Percentiles rank a stretch among this genome's conserved stretches.
Conservation (phyloP, 2,888 invertebrate species). For the Esperia sulphurella region DNA sequence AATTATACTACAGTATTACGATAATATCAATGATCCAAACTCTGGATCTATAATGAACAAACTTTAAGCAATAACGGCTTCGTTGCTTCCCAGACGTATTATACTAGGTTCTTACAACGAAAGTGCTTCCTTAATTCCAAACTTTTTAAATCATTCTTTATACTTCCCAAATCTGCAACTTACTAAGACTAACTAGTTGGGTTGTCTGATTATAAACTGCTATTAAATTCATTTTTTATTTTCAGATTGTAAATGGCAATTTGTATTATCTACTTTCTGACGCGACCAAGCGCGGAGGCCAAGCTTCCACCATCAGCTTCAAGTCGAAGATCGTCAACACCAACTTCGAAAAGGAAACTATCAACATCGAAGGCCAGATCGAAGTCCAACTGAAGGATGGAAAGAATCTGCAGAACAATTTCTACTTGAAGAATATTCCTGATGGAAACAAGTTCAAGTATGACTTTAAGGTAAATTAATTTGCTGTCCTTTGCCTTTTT, state of each 20-base stretch:
- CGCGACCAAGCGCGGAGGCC: slow-evolving; percentile 52
- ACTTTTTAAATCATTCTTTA: too few relatives aligned
- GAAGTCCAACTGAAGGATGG: slow-evolving; percentile 56
- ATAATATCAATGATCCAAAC: too few relatives aligned
- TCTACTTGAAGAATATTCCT: slow-evolving; percentile 44
- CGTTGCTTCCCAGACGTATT: too few relatives aligned
- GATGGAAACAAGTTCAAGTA: slow-evolving; percentile 44
- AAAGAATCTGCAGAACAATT: slow-evolving; percentile 45
- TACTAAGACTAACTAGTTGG: too few relatives aligned
- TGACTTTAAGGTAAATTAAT: slow-evolving; percentile 51
- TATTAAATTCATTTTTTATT: too few relatives aligned
- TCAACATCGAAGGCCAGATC: slow-evolving; percentile 54
- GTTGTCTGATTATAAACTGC: not conserved
- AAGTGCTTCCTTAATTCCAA: too few relatives aligned
- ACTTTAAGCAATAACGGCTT: too few relatives aligned
- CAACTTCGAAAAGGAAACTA: slow-evolving; percentile 40
- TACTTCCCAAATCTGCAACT: too few relatives aligned
- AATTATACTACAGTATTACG: too few relatives aligned
- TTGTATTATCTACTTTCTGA: slow-evolving; percentile 47
- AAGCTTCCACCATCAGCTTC: slow-evolving; percentile 51
- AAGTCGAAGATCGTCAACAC: slow-evolving; percentile 49
- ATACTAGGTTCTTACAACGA: too few relatives aligned
- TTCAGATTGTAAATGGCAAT: slow-evolving; percentile 51
- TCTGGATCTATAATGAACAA: too few relatives aligned
- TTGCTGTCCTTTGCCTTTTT: too few relatives aligned